Conservation (phyloP, 2,888 invertebrate genomes). For the Orthonychiurus folsomi region DNA sequence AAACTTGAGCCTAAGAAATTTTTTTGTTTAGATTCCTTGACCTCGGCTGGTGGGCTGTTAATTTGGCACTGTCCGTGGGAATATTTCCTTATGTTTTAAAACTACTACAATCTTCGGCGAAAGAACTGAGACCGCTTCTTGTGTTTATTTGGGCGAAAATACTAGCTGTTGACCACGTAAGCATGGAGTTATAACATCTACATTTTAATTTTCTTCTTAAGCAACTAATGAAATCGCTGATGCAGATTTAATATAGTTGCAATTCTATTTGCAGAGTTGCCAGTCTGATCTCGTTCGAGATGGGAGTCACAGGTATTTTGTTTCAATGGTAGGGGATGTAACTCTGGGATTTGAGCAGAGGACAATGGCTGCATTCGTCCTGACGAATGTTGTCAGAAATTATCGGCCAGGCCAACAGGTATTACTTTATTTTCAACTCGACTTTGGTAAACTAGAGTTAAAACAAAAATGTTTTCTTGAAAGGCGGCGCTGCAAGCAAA, state of each 20-base stretch:
- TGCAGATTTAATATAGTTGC: constrained; percentile 1
- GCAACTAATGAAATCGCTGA: too few species aligned
- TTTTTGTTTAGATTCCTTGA: constrained; percentile 76
- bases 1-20: too few species aligned
- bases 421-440: too few species aligned
- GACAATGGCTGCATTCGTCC: constrained; percentile 87
- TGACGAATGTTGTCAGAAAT: constrained; percentile 85
- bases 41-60: constrained; percentile 91
- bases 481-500: constrained; percentile 81
- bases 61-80: constrained; percentile 89
- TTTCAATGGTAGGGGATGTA: constrained; percentile 80
- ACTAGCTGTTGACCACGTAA: constrained; percentile 85
- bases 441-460: too few species aligned
- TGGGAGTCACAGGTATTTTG: constrained; percentile 86
- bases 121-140: constrained; percentile 80
- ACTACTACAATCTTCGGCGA: constrained; percentile 85
- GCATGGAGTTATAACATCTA: constrained; percentile 42
- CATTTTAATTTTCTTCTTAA: neutral
- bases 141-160: constrained; percentile 99
- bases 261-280: constrained; percentile 60
- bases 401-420: constrained; percentile 83
- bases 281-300: constrained; percentile 91
- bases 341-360: constrained; percentile 76
- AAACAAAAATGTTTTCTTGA: too few species aligned
- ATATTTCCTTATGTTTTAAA: constrained; percentile 98